A percentile compares a stretch with the other conserved stretches of the same genome.
These are phyloP conservation scores for Eudyptes chrysolophus DNA, from an alignment of 2,113 vertebrate genomes.

Conservation along the genomic window DNA sequence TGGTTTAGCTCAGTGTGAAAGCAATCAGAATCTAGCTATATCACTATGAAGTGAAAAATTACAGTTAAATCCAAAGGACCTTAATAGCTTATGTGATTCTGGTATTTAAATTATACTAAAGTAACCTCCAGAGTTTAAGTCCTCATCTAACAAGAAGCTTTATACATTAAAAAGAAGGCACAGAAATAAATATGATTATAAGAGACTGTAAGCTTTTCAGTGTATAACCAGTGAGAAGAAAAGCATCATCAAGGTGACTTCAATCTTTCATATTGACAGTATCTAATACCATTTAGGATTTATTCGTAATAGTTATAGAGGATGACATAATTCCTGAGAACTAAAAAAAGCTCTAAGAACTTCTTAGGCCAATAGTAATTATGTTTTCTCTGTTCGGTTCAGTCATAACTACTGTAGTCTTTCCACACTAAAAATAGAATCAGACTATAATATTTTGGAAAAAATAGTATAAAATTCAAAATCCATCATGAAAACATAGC, in stretches of 20 bases:
- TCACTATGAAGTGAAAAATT: neutral
- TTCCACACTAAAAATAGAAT: neutral
- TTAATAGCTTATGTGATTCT: neutral
- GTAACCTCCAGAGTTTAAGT: neutral
- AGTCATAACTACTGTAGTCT: neutral
- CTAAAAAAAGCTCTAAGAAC: neutral
- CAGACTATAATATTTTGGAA: neutral
- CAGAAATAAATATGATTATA: neutral
- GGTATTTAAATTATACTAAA: neutral
- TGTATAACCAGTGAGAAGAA: neutral
- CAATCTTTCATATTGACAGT: neutral
- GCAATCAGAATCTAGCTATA: neutral
- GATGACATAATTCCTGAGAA: neutral
- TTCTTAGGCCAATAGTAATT: neutral
- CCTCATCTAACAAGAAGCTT: neutral
- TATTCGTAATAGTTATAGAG: neutral
- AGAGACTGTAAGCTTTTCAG: neutral
- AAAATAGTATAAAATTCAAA: neutral
- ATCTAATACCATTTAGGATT: neutral
- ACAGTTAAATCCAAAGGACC: neutral
- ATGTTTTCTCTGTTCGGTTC: neutral
- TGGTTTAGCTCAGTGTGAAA: neutral
- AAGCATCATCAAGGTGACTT: neutral
- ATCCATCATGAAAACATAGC: neutral
- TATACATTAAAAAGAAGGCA: neutral